phyloP scores from a whole-genome alignment of 2,797 vertebrate genomes.

The Rhadinocentrus ornatus region DNA sequence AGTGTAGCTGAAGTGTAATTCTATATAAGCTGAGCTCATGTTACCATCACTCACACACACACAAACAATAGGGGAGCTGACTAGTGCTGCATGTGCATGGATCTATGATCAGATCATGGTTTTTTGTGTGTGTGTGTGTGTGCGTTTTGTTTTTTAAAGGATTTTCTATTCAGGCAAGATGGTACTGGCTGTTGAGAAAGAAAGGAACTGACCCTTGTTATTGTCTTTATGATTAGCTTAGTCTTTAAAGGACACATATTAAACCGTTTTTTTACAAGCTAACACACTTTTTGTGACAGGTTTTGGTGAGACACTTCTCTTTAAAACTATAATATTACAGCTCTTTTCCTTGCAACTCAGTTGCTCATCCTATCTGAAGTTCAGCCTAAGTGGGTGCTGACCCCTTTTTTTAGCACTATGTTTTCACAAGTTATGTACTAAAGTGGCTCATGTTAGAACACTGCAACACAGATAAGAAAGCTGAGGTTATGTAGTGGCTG shows the following conservation, averaged over 20 bases:
- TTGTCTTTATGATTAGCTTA: constrained; percentile 5
- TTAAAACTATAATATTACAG: not conserved
- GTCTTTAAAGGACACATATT: not conserved
- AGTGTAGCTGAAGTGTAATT: constrained; percentile 38
- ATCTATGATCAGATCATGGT: constrained; percentile 40
- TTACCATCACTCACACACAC: constrained; percentile 23
- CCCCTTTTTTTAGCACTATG: not conserved
- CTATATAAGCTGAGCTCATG: constrained; percentile 31
- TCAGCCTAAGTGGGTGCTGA: not conserved
- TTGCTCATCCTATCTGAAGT: not conserved
- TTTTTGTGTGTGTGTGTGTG: not conserved
- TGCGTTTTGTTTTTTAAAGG: constrained; percentile 5
- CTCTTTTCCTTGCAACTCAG: not conserved
- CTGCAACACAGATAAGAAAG: not conserved
- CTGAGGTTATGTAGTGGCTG: not conserved
- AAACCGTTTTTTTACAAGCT: not conserved
- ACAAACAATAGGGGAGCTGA: constrained; percentile 21
- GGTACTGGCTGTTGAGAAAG: constrained; percentile 6
- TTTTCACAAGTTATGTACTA: constrained; percentile 1
- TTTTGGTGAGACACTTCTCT: not conserved
- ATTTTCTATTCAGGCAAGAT: constrained; percentile 42
- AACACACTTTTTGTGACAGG: not conserved
- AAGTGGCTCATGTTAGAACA: not conserved
- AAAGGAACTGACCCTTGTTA: constrained; percentile 5
- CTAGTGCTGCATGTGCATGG: constrained; percentile 1